These are phyloP conservation scores for Habrosyne pyritoides DNA, from an alignment of 2,888 invertebrate species.

Conservation along the genomic window DNA sequence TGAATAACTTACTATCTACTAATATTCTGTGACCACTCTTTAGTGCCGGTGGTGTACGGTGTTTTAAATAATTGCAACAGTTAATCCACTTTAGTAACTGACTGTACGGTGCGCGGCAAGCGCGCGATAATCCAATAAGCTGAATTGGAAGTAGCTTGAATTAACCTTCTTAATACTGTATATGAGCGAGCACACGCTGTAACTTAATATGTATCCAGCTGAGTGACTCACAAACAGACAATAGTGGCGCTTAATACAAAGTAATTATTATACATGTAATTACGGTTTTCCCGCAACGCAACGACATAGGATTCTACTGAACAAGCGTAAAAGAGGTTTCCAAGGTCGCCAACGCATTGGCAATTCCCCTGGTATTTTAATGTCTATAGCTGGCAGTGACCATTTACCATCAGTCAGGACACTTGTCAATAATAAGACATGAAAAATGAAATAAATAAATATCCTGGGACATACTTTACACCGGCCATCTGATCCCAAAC, in stretches of 20 bases:
- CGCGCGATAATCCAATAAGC: conserved; percentile 61
- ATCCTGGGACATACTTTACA: too few relatives aligned
- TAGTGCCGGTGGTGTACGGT: background rate
- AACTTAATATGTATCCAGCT: conserved; percentile 30
- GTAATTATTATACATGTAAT: background rate
- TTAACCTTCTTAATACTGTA: conserved; percentile 55
- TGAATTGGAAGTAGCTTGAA: conserved; percentile 57
- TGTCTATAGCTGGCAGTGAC: too few relatives aligned
- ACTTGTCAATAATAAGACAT: too few relatives aligned
- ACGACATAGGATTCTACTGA: background rate
- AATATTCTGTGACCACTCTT: background rate
- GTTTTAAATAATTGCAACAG: conserved; percentile 9
- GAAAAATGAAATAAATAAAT: too few relatives aligned
- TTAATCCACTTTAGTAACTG: conserved; percentile 8
- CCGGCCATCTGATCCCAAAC: too few relatives aligned
- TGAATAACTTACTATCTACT: background rate
- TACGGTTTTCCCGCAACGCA: too few relatives aligned
- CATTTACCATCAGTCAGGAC: too few relatives aligned
- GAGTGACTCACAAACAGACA: conserved; percentile 5
- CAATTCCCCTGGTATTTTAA: too few relatives aligned
- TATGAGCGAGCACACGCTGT: conserved; percentile 22
- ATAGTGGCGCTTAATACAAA: background rate
- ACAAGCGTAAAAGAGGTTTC: too few relatives aligned
- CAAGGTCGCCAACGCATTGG: too few relatives aligned
- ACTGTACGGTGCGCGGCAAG: conserved; percentile 25